Evolutionary conservation across 2,797 vertebrate genomes (phyloP).

Genomic region (Notolabrus celidotus): DNA sequence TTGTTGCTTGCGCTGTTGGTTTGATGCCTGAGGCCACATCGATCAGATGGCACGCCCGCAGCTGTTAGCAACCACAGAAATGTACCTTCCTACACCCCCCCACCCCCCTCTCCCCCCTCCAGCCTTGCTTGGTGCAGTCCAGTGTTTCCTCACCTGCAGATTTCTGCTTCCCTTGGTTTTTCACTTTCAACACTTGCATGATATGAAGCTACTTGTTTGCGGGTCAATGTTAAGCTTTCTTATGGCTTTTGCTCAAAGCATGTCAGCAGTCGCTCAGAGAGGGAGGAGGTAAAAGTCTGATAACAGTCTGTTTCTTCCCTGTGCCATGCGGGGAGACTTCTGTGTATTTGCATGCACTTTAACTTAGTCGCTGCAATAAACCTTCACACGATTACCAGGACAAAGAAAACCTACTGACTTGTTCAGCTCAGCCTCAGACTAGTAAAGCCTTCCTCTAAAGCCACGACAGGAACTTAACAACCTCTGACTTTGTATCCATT

Average conservation of each 20-base stretch:
- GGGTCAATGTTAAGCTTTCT: slow-evolving; percentile 22
- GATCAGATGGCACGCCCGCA: slow-evolving; percentile 26
- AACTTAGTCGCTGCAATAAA: not conserved
- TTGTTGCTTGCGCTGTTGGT: slow-evolving; percentile 61
- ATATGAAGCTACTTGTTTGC: slow-evolving; percentile 12
- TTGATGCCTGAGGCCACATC: slow-evolving; percentile 31
- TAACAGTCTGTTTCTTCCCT: not conserved
- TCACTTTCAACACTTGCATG: slow-evolving; percentile 41
- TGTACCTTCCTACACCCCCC: not conserved
- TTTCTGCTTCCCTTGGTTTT: slow-evolving; percentile 3
- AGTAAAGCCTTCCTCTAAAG: too few species aligned
- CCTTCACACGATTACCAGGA: not conserved
- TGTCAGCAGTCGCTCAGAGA: slow-evolving; percentile 8
- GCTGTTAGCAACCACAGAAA: slow-evolving; percentile 10
- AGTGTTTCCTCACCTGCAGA: slow-evolving; percentile 22
- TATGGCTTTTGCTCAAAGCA: slow-evolving; percentile 35
- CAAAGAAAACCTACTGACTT: not conserved
- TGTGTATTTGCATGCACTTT: not conserved
- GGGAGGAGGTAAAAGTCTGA: not conserved
- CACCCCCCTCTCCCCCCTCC: not conserved
- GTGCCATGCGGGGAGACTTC: too few species aligned
- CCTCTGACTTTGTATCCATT: too few species aligned
- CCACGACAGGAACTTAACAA: too few species aligned
- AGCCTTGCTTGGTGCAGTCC: slow-evolving; percentile 35
- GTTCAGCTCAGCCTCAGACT: too few species aligned